A percentile compares a stretch with the other conserved stretches of the same genome.
Conservation (phyloP, 2,888 invertebrate genomes). For the Ceriagrion tenellum region DNA sequence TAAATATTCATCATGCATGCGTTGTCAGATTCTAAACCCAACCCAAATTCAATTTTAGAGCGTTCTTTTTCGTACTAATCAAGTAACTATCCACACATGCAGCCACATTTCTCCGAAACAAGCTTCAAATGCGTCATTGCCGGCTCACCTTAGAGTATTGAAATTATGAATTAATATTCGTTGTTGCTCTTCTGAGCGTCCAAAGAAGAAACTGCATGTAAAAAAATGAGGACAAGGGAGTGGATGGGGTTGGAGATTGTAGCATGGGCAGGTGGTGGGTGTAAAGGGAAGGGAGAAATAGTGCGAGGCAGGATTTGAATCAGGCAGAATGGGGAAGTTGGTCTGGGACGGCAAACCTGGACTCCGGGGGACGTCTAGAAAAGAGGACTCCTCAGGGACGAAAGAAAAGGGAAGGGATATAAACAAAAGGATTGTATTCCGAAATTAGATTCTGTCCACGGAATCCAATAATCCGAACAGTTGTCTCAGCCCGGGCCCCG, state of each 20-base stretch:
- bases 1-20: no score
- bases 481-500: neutral
- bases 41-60: no score
- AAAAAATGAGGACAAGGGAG: neutral
- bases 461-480: neutral
- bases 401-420: neutral
- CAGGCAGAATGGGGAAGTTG: neutral
- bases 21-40: no score
- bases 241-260: neutral
- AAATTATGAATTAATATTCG: no score
- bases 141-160: no score
- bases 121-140: no score
- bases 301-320: neutral
- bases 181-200: no score
- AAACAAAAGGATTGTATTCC: neutral
- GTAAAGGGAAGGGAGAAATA: neutral
- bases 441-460: neutral
- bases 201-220: no score
- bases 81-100: no score
- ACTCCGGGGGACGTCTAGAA: neutral
- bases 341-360: neutral
- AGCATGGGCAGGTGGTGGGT: neutral
- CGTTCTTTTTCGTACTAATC: no score
- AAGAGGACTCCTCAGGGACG: neutral
- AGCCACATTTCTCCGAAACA: no score